Conservation (phyloP, 1,140 invertebrate species). For the Trichogramma pretiosum region DNA sequence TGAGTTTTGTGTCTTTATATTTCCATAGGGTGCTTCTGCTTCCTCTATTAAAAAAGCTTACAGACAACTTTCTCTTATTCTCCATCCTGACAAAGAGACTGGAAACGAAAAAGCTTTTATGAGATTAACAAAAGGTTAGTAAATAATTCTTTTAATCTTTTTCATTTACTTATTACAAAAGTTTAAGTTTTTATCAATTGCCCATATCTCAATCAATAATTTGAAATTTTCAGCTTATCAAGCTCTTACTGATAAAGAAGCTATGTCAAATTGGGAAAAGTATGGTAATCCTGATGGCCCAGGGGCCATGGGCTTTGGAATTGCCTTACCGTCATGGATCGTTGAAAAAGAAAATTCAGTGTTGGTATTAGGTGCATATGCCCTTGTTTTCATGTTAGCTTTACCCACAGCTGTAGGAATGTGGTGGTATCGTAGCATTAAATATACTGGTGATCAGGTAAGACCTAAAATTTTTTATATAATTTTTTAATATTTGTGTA, state of each 20-base stretch:
- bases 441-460: conserved; percentile 89
- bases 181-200: too few species aligned
- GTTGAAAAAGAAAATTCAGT: conserved; percentile 99
- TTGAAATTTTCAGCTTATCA: conserved; percentile 49
- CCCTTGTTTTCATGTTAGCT: conserved; percentile 94
- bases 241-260: conserved; percentile 92
- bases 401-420: conserved; percentile 87
- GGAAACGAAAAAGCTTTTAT: conserved; percentile 97
- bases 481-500: conserved; percentile 1
- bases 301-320: conserved; percentile 97
- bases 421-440: conserved; percentile 98
- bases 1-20: conserved; percentile 19
- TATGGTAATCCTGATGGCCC: conserved; percentile 99
- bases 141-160: conserved; percentile 7
- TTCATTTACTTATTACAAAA: not conserved
- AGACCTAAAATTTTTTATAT: conserved; percentile 16
- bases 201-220: conserved; percentile 17
- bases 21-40: conserved; percentile 70
- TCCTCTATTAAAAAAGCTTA: conserved; percentile 93
- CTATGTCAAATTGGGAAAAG: conserved; percentile 94
- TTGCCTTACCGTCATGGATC: conserved; percentile 98
- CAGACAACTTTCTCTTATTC: conserved; percentile 80
- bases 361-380: conserved; percentile 94
- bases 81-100: conserved; percentile 96
- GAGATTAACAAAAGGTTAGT: conserved; percentile 95